A percentile compares a stretch with the other conserved stretches of the same genome.
Conservation (phyloP, 1,140 invertebrate genomes). For the Solen grandis region DNA sequence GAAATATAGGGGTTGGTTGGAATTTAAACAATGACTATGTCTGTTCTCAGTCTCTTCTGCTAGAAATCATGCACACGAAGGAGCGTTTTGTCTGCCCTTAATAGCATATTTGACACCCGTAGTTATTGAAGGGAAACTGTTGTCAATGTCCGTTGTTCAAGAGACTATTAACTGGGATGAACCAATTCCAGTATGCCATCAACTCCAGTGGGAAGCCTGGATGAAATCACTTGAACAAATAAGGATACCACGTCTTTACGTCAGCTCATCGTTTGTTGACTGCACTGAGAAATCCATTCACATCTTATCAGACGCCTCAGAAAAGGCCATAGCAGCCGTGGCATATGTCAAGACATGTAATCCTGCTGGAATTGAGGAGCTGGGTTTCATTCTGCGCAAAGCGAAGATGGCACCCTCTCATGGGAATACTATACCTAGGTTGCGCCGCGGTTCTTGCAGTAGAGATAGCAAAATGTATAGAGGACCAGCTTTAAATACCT, state of each 20-base stretch:
- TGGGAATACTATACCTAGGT: constrained; percentile 69
- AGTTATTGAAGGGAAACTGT: constrained; percentile 35
- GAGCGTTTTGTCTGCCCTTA: constrained; percentile 43
- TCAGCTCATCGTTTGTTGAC: not conserved
- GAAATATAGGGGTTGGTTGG: not conserved
- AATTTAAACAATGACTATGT: not conserved
- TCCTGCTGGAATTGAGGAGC: not conserved
- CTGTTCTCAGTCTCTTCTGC: not conserved
- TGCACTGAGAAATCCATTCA: not conserved
- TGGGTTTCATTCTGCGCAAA: constrained; percentile 15
- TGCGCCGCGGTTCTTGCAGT: constrained; percentile 60
- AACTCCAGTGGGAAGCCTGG: constrained; percentile 60
- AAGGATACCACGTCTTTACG: not conserved
- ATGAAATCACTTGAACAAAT: constrained; percentile 61
- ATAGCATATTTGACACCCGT: constrained; percentile 25
- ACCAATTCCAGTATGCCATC: constrained; percentile 56
- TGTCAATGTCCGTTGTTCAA: not conserved
- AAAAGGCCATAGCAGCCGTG: not conserved
- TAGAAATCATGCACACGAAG: constrained; percentile 25
- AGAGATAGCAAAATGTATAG: constrained; percentile 5
- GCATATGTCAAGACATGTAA: not conserved
- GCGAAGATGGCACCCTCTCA: constrained; percentile 27
- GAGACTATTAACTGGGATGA: not conserved
- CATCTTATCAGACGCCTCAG: not conserved
- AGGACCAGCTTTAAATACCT: not conserved